Evolutionary conservation across 1,140 invertebrate species (phyloP).

Genomic region (Bombus confusus): DNA sequence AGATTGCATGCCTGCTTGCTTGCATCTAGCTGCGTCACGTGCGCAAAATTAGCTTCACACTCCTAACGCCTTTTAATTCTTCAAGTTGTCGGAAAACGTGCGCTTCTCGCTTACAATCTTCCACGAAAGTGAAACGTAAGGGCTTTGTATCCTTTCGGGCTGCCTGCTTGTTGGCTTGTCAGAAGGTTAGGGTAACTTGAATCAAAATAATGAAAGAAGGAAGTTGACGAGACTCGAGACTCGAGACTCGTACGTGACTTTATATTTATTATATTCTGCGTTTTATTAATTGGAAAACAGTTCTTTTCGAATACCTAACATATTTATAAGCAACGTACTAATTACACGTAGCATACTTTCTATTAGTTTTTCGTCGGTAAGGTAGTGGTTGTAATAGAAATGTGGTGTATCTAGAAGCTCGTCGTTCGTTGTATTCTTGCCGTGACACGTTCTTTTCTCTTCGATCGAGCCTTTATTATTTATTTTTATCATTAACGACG

Average conservation of each 20-base stretch:
- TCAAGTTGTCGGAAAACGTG: too few species aligned
- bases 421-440: conserved; percentile 19
- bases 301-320: not conserved
- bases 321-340: not conserved
- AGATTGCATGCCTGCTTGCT: not conserved
- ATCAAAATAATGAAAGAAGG: not conserved
- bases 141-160: not conserved
- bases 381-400: not conserved
- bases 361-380: not conserved
- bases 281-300: not conserved
- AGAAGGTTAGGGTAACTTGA: not conserved
- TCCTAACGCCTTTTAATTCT: not conserved
- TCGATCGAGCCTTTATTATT: not conserved
- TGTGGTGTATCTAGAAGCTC: not conserved
- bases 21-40: conserved; percentile 6
- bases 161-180: too few species aligned
- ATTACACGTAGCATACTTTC: not conserved
- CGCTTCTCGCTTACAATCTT: not conserved
- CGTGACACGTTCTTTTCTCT: not conserved
- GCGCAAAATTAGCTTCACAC: not conserved
- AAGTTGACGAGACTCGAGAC: not conserved
- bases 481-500: not conserved
- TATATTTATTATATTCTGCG: not conserved
- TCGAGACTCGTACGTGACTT: not conserved
- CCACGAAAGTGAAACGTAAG: not conserved